Conservation (phyloP, 1,140 invertebrate genomes). For the Diorhabda carinulata region DNA sequence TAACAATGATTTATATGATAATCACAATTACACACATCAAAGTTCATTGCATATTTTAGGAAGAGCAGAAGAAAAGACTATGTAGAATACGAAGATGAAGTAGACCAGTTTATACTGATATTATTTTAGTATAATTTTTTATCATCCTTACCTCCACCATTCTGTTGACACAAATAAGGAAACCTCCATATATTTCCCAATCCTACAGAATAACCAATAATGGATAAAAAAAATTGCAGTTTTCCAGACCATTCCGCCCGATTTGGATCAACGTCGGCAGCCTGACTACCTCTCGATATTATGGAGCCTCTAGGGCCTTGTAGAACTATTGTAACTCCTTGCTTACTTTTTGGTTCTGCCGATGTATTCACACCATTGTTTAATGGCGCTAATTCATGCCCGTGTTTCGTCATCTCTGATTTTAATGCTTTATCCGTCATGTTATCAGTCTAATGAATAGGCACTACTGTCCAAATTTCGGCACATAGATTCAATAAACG, state of each 20-base stretch:
- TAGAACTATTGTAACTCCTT: slow-evolving; percentile 63
- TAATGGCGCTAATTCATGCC: slow-evolving; percentile 73
- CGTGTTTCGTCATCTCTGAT: slow-evolving; percentile 55
- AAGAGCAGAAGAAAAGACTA: not conserved
- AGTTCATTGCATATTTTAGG: no score
- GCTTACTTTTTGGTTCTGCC: slow-evolving; percentile 52
- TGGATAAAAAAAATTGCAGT: slow-evolving; percentile 86
- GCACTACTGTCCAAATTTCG: not conserved
- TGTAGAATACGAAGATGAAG: no score
- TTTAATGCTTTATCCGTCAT: slow-evolving; percentile 46
- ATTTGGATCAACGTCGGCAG: slow-evolving; percentile 53
- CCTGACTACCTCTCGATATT: slow-evolving; percentile 46
- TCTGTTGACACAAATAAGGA: slow-evolving; percentile 90
- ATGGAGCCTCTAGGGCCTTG: slow-evolving; percentile 54
- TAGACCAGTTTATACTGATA: no score
- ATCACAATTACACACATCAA: no score
- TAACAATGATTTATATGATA: no score
- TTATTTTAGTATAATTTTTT: no score
- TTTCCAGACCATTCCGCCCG: slow-evolving; percentile 77
- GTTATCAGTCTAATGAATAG: not conserved
- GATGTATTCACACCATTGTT: slow-evolving; percentile 52
- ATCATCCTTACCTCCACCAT: slow-evolving; percentile 78
- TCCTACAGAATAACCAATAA: slow-evolving; percentile 86
- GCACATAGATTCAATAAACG: not conserved
- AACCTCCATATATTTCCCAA: slow-evolving; percentile 94